Evolutionary conservation across 1,140 invertebrate genomes (phyloP), one percentile per base, ranked within the genome.

Genomic region (Eciton burchellii): DNA sequence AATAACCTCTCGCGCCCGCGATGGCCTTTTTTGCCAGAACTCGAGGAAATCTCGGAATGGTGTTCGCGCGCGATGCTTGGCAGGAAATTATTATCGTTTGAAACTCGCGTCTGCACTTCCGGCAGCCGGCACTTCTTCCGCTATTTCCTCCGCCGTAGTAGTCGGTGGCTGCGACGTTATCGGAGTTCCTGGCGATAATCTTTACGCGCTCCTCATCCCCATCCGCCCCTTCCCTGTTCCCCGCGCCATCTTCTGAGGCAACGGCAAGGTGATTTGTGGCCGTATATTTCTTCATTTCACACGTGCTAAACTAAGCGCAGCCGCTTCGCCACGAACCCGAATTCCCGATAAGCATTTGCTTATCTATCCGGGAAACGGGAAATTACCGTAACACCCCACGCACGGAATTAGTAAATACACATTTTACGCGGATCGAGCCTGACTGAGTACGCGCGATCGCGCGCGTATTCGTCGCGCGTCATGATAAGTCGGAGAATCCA

Each of bases 191-290:
- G 45, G 68, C 81, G 83, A 85, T 86, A 82, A 89, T 86, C 88
- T 89, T 71, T 62, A 19, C 62, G 57, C 65, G 76, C 57, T 21
- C 47, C 43, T 62, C 60, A 63, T 43, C 49, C 66, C n/a, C 59
- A 29, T 14, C 14, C 11, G 14, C 16, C 43, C 57, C 41, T n/a
- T 62, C 24, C 43, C 66, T 35, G 47, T 76, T 88, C 88, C 89
- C 74, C 68, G 52, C 45, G 56, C 81, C 83, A 70, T 76, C 84
- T 74, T 81, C 68, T 60, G 68, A 85, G 82, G 72, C 62, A 81
- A 43, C 65, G 43, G 63, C 83, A n/a, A n/a, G n/a, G 86, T 91
- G 91, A 91, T 91, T 92, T 91, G 90, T 91, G 84, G 81, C 66
- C 57, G 62, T 82, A 82, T 89, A 91, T 91, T 91, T 91, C 84